phyloP scores from a whole-genome alignment of 2,797 vertebrate species.

The Hemitrygon akajei region DNA sequence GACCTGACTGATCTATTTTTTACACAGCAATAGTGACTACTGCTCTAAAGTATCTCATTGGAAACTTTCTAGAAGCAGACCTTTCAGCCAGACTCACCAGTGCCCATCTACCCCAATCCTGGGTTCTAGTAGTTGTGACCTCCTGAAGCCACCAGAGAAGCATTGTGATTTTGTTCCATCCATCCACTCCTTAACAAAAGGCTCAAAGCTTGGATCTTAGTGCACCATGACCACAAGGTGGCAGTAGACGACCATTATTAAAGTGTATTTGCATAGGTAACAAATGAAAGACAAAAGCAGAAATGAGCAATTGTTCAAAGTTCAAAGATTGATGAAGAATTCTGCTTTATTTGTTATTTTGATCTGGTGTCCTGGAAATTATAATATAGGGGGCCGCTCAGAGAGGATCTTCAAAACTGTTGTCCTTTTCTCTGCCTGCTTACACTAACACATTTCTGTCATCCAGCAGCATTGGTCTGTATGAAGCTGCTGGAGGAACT shows the following conservation, averaged over 20 bases:
- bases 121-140: too few relatives aligned
- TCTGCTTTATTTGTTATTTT: background rate
- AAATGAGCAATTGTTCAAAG: background rate
- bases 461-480: too few relatives aligned
- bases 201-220: background rate
- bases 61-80: background rate
- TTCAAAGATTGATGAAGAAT: background rate
- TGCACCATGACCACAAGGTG: background rate
- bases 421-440: too few relatives aligned
- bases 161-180: too few relatives aligned
- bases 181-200: background rate
- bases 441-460: too few relatives aligned
- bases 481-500: too few relatives aligned
- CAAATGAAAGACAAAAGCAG: background rate
- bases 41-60: background rate
- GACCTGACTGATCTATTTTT: background rate
- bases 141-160: too few relatives aligned
- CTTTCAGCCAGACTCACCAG: too few relatives aligned
- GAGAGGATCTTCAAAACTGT: background rate
- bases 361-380: background rate
- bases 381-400: background rate
- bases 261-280: background rate
- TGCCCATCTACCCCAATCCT: too few relatives aligned
- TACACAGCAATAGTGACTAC: background rate
- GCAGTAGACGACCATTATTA: background rate